Percentiles rank a stretch among this genome's conserved stretches.
These are phyloP conservation scores for Griposia aprilina DNA, from an alignment of 2,888 invertebrate species.

Conservation along the genomic window DNA sequence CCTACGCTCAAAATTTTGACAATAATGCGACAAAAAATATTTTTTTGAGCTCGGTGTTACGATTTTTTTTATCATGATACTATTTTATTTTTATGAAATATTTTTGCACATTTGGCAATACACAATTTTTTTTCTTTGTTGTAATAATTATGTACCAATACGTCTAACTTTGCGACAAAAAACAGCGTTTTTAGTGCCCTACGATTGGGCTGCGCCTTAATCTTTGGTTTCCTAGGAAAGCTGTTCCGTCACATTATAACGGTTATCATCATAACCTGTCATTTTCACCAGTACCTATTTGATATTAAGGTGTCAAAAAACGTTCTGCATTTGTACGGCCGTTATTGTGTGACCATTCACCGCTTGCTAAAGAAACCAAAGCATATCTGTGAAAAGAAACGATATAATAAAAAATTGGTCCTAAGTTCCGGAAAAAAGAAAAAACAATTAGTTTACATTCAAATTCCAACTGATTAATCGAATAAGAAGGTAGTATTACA, in stretches of 20 bases:
- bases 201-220: no score
- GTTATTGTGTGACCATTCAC: not conserved
- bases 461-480: not conserved
- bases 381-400: not conserved
- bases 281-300: not conserved
- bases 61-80: no score
- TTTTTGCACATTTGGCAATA: no score
- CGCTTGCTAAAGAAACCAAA: not conserved
- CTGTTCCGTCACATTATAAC: not conserved
- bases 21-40: no score
- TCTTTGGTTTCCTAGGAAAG: not conserved
- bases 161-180: no score
- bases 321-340: not conserved
- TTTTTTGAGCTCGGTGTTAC: no score
- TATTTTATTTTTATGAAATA: no score
- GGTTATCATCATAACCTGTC: not conserved
- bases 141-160: no score
- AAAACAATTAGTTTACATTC: constrained; percentile 6
- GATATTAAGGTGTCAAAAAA: not conserved
- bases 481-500: not conserved
- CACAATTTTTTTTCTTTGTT: no score
- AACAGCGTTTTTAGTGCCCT: no score
- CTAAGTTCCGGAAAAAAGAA: not conserved
- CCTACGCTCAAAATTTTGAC: no score
- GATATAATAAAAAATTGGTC: not conserved